These are phyloP conservation scores for Colossoma macropomum DNA, from an alignment of 2,113 vertebrate genomes.

Conservation along the genomic window DNA sequence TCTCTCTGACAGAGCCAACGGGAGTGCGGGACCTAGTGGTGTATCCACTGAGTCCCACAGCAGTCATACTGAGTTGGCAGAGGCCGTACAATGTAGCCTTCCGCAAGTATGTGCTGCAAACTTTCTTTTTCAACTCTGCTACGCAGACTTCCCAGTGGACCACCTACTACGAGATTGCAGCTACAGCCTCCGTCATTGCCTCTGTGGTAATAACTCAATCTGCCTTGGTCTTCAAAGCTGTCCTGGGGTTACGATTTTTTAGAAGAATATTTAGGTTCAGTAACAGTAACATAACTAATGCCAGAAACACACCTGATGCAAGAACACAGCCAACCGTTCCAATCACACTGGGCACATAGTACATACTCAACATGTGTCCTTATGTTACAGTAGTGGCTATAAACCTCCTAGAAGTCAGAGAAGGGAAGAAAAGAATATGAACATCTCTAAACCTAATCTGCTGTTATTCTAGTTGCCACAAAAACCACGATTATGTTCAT, in stretches of 20 bases:
- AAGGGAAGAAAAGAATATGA: too few relatives aligned
- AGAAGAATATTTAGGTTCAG: too few relatives aligned
- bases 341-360: too few relatives aligned
- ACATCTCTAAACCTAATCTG: too few relatives aligned
- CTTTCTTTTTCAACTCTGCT: conserved; percentile 93
- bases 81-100: conserved; percentile 90
- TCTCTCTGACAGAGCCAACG: conserved; percentile 83
- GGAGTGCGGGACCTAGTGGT: conserved; percentile 90
- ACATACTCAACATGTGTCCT: too few relatives aligned
- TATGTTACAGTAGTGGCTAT: too few relatives aligned
- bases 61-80: conserved; percentile 92
- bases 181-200: conserved; percentile 86
- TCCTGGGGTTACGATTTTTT: background rate
- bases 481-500: too few relatives aligned
- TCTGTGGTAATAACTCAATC: conserved; percentile 83
- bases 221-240: background rate
- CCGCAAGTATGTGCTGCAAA: conserved; percentile 93
- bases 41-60: conserved; percentile 90
- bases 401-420: too few relatives aligned
- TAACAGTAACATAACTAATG: too few relatives aligned
- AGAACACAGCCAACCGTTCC: too few relatives aligned
- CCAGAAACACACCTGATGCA: too few relatives aligned
- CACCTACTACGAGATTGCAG: conserved; percentile 96
- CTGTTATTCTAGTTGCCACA: too few relatives aligned
- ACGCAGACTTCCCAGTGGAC: conserved; percentile 93